Percentiles rank a stretch among this genome's conserved stretches.
phyloP scores from a whole-genome alignment of 30 jellyfish, hydroid and myxozoan species.

The Hydra vulgaris region DNA sequence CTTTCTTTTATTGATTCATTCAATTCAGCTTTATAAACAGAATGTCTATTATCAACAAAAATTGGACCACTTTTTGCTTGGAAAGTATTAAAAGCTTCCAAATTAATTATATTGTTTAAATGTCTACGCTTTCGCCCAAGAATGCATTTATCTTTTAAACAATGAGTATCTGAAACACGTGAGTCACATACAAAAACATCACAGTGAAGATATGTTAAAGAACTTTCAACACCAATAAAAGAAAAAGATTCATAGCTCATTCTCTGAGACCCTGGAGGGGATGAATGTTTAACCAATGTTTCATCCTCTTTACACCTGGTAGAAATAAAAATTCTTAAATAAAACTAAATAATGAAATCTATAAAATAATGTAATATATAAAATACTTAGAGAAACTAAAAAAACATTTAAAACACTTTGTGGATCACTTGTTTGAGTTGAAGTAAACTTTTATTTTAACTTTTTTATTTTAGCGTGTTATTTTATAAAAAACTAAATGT shows the following conservation, averaged over 20 bases:
- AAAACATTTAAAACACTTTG: too few relatives aligned
- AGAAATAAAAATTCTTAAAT: not conserved
- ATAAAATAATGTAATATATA: too few relatives aligned
- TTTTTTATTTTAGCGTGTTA: too few relatives aligned
- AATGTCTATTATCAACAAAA: not conserved
- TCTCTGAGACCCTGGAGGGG: slow-evolving; percentile 48
- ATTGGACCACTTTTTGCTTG: not conserved
- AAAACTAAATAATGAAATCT: not conserved
- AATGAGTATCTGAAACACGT: slow-evolving; percentile 37
- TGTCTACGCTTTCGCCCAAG: slow-evolving; percentile 40
- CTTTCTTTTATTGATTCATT: not conserved
- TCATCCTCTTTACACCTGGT: slow-evolving; percentile 58
- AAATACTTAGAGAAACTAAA: too few relatives aligned
- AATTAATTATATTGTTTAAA: not conserved
- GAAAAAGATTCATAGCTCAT: slow-evolving; percentile 82
- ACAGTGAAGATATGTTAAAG: slow-evolving; percentile 72
- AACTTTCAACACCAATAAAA: slow-evolving; percentile 63
- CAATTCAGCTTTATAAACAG: not conserved
- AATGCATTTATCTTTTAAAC: slow-evolving; percentile 40
- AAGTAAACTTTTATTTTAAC: too few relatives aligned
- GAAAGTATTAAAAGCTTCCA: not conserved
- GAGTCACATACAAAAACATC: slow-evolving; percentile 69
- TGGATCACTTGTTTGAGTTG: too few relatives aligned
- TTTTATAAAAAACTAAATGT: not conserved
- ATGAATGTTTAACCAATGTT: slow-evolving; percentile 34